A percentile compares a stretch with the other conserved stretches of the same genome.
phyloP scores from a whole-genome alignment of 2,888 invertebrate genomes.

The Eupithecia insigniata region DNA sequence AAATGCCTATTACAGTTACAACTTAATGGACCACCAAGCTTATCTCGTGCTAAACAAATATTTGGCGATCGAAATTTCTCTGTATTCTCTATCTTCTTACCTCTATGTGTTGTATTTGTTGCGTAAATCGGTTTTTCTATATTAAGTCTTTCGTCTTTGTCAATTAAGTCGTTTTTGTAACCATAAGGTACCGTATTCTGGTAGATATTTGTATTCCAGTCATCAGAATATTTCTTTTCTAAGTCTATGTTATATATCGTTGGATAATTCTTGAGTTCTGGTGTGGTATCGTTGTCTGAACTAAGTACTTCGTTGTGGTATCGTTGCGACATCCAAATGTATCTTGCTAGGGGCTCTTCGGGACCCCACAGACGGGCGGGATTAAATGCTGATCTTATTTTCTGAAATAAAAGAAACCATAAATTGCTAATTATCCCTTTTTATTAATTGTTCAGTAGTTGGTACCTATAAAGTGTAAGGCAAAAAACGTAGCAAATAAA shows the following conservation, averaged over 20 bases:
- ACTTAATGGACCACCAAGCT: constrained; percentile 69
- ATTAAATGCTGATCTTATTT: constrained; percentile 75
- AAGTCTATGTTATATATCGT: constrained; percentile 63
- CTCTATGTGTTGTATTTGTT: constrained; percentile 60
- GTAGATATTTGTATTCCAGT: constrained; percentile 60
- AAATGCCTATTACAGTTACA: constrained; percentile 80
- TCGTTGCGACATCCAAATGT: constrained; percentile 79
- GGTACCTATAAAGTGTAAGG: too few species aligned
- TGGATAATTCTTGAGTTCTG: constrained; percentile 66
- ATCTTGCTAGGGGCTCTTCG: constrained; percentile 77
- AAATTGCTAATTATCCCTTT: background rate
- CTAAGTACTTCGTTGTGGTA: constrained; percentile 65
- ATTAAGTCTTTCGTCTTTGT: constrained; percentile 33
- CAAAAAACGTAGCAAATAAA: too few species aligned
- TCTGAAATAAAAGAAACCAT: constrained; percentile 55
- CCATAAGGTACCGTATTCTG: constrained; percentile 49
- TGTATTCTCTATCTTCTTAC: constrained; percentile 57
- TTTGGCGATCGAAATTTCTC: constrained; percentile 75
- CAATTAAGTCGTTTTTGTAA: constrained; percentile 51
- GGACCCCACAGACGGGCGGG: constrained; percentile 79
- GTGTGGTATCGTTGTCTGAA: constrained; percentile 61
- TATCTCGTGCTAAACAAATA: constrained; percentile 72
- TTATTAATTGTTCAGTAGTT: background rate
- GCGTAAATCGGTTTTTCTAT: constrained; percentile 47
- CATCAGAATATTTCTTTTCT: constrained; percentile 62